These are phyloP conservation scores for Pocota personata DNA, from an alignment of 2,888 invertebrate species.

Conservation along the genomic window DNA sequence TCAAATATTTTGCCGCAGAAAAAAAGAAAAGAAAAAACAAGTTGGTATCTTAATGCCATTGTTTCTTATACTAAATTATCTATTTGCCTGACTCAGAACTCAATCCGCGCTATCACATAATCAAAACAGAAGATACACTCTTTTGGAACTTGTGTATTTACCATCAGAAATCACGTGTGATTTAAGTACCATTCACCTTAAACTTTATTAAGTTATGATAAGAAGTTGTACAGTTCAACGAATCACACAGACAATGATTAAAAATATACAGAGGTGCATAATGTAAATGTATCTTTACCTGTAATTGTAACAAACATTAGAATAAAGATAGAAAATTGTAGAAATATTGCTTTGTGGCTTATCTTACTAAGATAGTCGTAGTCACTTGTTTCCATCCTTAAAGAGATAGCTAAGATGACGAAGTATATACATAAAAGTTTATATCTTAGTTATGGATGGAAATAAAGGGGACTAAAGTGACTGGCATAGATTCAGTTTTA, in stretches of 20 bases:
- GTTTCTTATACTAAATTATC: not conserved
- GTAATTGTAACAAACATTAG: not conserved
- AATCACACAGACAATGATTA: not conserved
- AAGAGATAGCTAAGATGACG: not conserved
- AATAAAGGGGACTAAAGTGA: not conserved
- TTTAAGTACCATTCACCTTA: conserved; percentile 34
- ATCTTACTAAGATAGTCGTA: not conserved
- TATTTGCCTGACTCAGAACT: conserved; percentile 13
- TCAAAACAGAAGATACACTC: not conserved
- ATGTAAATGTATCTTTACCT: not conserved
- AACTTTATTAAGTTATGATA: conserved; percentile 13
- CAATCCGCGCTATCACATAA: conserved; percentile 14
- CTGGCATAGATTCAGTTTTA: not conserved
- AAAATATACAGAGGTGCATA: not conserved
- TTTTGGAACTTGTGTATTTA: not conserved
- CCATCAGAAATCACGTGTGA: conserved; percentile 16
- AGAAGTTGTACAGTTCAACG: conserved; percentile 17
- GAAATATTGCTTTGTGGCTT: not conserved
- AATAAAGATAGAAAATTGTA: not conserved
- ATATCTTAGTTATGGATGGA: not conserved
- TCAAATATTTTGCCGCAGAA: not conserved
- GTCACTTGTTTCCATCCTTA: not conserved
- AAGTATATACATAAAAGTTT: conserved; percentile 1
- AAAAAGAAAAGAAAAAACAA: not conserved
- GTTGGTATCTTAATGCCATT: not conserved